Evolutionary conservation across 2,113 vertebrate species (phyloP), one percentile per base, ranked within the genome.

Genomic region (Mystacornis crossleyi): DNA sequence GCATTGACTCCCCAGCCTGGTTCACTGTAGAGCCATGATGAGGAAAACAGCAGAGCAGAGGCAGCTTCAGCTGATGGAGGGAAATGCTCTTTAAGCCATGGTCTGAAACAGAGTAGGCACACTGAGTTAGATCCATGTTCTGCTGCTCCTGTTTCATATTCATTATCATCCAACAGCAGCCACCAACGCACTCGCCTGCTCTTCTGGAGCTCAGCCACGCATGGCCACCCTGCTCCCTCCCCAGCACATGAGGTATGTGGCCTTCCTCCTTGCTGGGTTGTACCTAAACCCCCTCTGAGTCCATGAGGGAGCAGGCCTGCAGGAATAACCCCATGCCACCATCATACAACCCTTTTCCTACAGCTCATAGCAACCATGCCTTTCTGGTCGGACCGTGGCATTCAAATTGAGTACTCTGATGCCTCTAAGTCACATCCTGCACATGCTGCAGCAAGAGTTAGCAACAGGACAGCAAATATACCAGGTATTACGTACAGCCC

Each of bases 131-230:
- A 92, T 93, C 79, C 92, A 83, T 40, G 66, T 95, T 91, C 89
- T 93, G 65, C 87, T 18, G 58, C 74, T 93, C 70, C 62, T 90
- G 5, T 88, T 94, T 88, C 90, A 90, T 70, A 94, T 90, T 93
- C 94, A 88, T 90, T 89, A 80, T 40, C 88, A 93, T 70, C 79
- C 81, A 95, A 86, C 58, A 93, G 85, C 85, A 82, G 88, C 71
- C 85, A 85, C 94, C 95, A 88, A 85, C 33, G 1, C n/a, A 1
- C n/a, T 81, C 21, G 14, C 82, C 71, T 18, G 9, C 58, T 88
- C 74, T 33, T 16, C 71, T 80, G 89, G 79, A 86, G 91, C 88
- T 70, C 85, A 86, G 81, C 69, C 64, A 20, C 0, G 0, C 43
- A 21, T 0, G 1, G 87, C 60, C 7, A 2, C 29, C 40, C 84